Percentiles rank a stretch among this genome's conserved stretches.
Evolutionary conservation across 1,140 invertebrate species (phyloP).

Genomic region (Reticulitermes speratus): DNA sequence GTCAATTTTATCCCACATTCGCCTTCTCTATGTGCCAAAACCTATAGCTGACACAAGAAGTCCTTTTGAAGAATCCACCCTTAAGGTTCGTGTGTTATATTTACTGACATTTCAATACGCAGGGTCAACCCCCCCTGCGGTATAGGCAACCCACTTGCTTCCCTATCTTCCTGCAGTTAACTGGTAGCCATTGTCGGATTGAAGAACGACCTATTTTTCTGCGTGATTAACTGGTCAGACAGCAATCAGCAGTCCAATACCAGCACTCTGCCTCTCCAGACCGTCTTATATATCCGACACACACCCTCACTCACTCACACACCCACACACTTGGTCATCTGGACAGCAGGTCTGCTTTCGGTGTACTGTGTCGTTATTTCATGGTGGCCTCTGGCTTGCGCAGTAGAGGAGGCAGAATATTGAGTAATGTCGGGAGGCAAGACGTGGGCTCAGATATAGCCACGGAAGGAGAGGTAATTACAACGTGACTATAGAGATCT

Average conservation of each 20-base stretch:
- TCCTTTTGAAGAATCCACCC: background rate
- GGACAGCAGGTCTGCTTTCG: no score
- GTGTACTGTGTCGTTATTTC: no score
- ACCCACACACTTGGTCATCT: no score
- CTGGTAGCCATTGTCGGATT: background rate
- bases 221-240: conserved; percentile 17
- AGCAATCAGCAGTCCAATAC: conserved; percentile 6
- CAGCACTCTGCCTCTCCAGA: background rate
- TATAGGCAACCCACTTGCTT: conserved; percentile 12
- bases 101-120: conserved; percentile 14
- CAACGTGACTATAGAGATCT: no score
- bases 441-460: no score
- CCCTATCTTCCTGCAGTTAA: conserved; percentile 9
- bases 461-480: no score
- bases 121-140: background rate
- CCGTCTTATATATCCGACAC: background rate
- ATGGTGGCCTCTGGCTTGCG: no score
- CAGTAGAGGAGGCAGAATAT: no score
- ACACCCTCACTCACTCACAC: no score
- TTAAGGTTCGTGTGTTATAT: background rate
- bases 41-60: background rate
- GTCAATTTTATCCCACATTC: background rate
- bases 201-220: conserved; percentile 16
- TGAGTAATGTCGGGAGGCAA: no score
- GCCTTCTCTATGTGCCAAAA: background rate